Percentiles rank a stretch among this genome's conserved stretches.
phyloP scores from a whole-genome alignment of 2,888 invertebrate genomes.

The Acronicta psi region DNA sequence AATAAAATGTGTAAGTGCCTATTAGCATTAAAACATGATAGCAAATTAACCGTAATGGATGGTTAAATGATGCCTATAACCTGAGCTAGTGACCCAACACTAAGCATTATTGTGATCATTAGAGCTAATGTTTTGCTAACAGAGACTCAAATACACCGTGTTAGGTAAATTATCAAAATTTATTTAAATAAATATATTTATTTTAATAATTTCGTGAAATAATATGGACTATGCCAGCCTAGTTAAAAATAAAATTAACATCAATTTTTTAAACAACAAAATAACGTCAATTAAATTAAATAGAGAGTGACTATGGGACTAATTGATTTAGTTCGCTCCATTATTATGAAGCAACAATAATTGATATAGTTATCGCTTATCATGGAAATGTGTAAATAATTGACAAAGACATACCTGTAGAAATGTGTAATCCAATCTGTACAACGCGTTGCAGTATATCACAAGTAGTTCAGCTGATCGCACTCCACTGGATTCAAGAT shows the following conservation, averaged over 20 bases:
- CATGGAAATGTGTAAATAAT: too few species aligned
- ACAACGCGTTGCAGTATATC: constrained; percentile 90
- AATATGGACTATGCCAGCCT: too few species aligned
- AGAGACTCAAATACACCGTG: constrained; percentile 24
- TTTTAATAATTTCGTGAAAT: too few species aligned
- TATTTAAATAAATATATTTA: constrained; percentile 7
- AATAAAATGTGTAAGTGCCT: neutral
- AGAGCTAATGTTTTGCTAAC: constrained; percentile 35
- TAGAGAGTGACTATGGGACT: neutral
- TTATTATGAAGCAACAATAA: too few species aligned
- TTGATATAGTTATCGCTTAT: neutral
- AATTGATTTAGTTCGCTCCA: constrained; percentile 3
- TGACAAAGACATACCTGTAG: constrained; percentile 85
- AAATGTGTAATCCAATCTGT: constrained; percentile 91
- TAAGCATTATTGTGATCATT: constrained; percentile 39
- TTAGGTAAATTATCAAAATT: constrained; percentile 18
- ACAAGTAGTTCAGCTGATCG: constrained; percentile 79
- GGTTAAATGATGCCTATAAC: constrained; percentile 32
- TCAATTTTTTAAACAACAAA: constrained; percentile 2
- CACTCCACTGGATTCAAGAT: constrained; percentile 41
- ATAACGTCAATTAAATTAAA: neutral
- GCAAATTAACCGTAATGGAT: constrained; percentile 37
- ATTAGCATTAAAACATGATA: constrained; percentile 32
- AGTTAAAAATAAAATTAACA: too few species aligned
- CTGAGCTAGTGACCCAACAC: constrained; percentile 27